Conservation (phyloP, 1,140 invertebrate genomes). For the Zaprionus lachaisei region DNA sequence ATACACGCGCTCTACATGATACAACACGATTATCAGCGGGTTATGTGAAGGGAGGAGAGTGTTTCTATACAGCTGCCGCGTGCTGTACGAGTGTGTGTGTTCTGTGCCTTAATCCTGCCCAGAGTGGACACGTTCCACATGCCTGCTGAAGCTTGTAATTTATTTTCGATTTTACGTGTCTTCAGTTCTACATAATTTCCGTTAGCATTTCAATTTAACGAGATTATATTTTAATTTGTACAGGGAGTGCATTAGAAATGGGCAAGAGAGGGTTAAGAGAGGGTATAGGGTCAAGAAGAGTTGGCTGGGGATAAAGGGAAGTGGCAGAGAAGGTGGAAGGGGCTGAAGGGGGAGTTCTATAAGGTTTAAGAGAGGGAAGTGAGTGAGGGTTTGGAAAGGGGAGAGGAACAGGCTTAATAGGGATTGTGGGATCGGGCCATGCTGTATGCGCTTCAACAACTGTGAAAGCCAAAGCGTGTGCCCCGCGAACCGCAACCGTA, state of each 20-base stretch:
- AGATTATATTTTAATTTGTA: conserved; percentile 64
- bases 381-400: too few relatives aligned
- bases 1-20: conserved; percentile 12
- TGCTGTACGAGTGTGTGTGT: not conserved
- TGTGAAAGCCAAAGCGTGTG: conserved; percentile 45
- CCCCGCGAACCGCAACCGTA: conserved; percentile 18
- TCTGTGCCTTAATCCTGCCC: not conserved
- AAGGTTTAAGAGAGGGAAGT: not conserved
- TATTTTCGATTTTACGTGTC: conserved; percentile 61
- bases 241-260: conserved; percentile 15
- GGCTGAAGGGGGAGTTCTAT: too few relatives aligned
- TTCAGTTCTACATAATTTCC: conserved; percentile 63
- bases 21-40: conserved; percentile 3
- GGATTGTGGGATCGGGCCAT: not conserved
- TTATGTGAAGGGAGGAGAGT: not conserved
- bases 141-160: conserved; percentile 37
- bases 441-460: conserved; percentile 1
- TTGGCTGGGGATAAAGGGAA: not conserved
- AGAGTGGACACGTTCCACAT: conserved; percentile 35
- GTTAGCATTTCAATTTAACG: conserved; percentile 59
- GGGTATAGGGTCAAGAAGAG: not conserved
- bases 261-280: conserved; percentile 4
- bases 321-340: not conserved
- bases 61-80: not conserved
- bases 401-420: too few relatives aligned